These are phyloP conservation scores for Agrypnus murinus DNA, from an alignment of 2,888 invertebrate species.

Conservation along the genomic window DNA sequence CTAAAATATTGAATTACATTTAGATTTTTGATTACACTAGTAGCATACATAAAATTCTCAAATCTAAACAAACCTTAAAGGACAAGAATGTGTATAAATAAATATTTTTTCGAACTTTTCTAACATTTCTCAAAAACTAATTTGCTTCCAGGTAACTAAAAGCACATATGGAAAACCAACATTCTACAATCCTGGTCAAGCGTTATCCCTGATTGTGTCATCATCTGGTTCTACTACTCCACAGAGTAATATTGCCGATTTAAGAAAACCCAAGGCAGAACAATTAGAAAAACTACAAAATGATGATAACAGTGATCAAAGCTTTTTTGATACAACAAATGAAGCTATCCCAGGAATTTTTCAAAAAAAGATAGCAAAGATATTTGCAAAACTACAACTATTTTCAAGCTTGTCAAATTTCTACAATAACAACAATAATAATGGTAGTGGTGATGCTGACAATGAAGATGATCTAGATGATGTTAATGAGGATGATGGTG, in stretches of 20 bases:
- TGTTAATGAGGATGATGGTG: not conserved
- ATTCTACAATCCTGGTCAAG: conserved; percentile 19
- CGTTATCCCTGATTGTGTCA: not conserved
- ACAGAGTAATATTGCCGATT: conserved; percentile 18
- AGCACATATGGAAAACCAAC: conserved; percentile 16
- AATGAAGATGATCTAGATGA: not conserved
- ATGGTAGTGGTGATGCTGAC: not conserved
- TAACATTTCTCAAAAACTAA: no score
- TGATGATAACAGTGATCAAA: not conserved
- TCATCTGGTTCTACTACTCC: not conserved
- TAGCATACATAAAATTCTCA: no score
- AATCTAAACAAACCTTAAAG: no score
- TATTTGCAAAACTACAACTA: conserved; percentile 53
- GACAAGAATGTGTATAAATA: no score
- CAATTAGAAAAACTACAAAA: conserved; percentile 14
- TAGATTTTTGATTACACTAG: no score
- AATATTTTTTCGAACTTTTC: no score
- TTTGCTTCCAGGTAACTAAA: not conserved
- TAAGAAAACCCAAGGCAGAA: conserved; percentile 10
- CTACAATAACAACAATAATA: not conserved
- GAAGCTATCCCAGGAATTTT: conserved; percentile 54
- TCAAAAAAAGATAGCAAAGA: conserved; percentile 54
- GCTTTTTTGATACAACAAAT: conserved; percentile 31
- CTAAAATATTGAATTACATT: no score
- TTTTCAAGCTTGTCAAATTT: conserved; percentile 40